Percentiles rank a stretch among this genome's conserved stretches.
Conservation (phyloP, 2,888 invertebrate genomes). For the Gibbula magus region DNA sequence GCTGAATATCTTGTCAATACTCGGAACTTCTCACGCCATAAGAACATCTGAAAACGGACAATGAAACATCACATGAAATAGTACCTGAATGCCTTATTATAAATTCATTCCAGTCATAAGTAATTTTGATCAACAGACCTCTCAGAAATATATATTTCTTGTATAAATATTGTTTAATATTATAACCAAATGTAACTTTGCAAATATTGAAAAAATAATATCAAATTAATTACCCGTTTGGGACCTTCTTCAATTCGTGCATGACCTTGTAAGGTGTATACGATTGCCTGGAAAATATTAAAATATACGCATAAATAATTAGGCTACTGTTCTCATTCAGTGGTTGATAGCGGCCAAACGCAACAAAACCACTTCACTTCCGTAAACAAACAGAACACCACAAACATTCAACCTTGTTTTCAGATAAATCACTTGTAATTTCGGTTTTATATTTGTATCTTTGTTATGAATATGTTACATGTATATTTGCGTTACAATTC, state of each 20-base stretch:
- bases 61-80: background rate
- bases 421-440: no score
- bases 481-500: background rate
- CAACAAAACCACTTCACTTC: background rate
- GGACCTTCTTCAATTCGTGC: slow-evolving; percentile 70
- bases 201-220: background rate
- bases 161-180: no score
- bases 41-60: slow-evolving; percentile 60
- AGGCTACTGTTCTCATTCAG: background rate
- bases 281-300: slow-evolving; percentile 60
- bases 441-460: no score
- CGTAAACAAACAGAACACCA: background rate
- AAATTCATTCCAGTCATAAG: background rate
- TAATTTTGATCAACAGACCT: no score
- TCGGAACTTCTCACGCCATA: slow-evolving; percentile 63
- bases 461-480: no score
- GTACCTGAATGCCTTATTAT: background rate
- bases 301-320: background rate
- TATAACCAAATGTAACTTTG: no score
- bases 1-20: slow-evolving; percentile 57
- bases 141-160: no score
- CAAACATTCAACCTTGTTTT: no score
- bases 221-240: slow-evolving; percentile 55
- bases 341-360: background rate
- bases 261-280: slow-evolving; percentile 62